Evolutionary conservation across 1,140 invertebrate genomes (phyloP).

Genomic region (Potamilus streckersoni): DNA sequence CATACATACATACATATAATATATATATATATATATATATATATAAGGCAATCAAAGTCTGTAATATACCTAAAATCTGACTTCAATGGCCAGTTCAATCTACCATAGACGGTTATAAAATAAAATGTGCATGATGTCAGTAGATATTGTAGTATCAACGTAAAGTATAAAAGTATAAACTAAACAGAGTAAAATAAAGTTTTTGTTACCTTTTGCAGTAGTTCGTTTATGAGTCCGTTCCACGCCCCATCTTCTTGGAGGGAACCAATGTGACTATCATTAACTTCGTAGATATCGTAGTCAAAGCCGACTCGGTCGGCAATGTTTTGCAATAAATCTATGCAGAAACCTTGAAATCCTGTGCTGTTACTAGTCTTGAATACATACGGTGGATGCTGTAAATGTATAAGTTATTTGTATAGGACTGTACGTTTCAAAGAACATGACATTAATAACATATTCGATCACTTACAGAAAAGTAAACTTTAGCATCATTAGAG

Average conservation of each 20-base stretch:
- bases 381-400: conserved; percentile 89
- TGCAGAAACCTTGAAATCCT: conserved; percentile 82
- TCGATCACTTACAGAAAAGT: no score
- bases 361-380: conserved; percentile 59
- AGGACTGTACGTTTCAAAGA: no score
- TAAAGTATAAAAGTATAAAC: not conserved
- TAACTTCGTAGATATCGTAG: conserved; percentile 84
- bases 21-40: no score
- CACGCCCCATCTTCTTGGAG: conserved; percentile 84
- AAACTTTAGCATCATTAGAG: not conserved
- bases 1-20: no score
- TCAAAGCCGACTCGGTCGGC: conserved; percentile 86
- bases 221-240: conserved; percentile 92
- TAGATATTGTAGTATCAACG: not conserved
- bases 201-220: conserved; percentile 80
- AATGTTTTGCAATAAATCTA: conserved; percentile 90
- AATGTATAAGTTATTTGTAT: conserved; percentile 10
- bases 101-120: not conserved
- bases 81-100: not conserved
- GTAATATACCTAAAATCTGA: not conserved
- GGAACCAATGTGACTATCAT: conserved; percentile 84
- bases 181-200: not conserved
- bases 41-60: not conserved
- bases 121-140: not conserved
- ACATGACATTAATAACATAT: no score